Evolutionary conservation across 2,797 vertebrate species (phyloP).

Genomic region (Helostoma temminkii): DNA sequence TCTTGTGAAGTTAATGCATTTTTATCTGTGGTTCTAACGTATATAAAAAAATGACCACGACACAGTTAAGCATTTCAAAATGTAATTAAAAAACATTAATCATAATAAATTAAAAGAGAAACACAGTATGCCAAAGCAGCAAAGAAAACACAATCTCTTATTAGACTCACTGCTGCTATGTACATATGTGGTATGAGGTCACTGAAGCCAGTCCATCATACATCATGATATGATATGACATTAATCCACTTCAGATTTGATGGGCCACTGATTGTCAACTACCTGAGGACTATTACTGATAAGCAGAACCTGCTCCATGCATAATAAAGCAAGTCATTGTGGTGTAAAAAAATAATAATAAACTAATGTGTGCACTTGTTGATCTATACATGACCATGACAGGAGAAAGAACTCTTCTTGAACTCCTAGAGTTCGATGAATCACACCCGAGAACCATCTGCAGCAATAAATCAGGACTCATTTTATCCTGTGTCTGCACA

Average conservation of each 20-base stretch:
- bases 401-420: slow-evolving; percentile 39
- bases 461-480: slow-evolving; percentile 37
- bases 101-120: slow-evolving; percentile 86
- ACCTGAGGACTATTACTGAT: slow-evolving; percentile 37
- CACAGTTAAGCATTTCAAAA: slow-evolving; percentile 60
- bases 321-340: slow-evolving; percentile 62
- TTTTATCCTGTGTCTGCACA: slow-evolving; percentile 45
- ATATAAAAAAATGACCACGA: slow-evolving; percentile 42
- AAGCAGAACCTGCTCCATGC: slow-evolving; percentile 70
- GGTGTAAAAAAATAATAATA: slow-evolving; percentile 57
- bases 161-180: slow-evolving; percentile 65
- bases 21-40: not conserved
- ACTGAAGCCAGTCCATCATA: slow-evolving; percentile 64
- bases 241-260: slow-evolving; percentile 53
- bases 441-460: slow-evolving; percentile 61
- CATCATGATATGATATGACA: slow-evolving; percentile 46
- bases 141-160: slow-evolving; percentile 68
- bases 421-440: slow-evolving; percentile 50
- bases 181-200: slow-evolving; percentile 59
- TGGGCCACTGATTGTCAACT: slow-evolving; percentile 74
- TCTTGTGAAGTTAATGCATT: slow-evolving; percentile 2
- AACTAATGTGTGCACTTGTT: slow-evolving; percentile 46
- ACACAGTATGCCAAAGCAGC: slow-evolving; percentile 74
- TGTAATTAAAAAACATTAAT: slow-evolving; percentile 81
- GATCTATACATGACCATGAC: slow-evolving; percentile 30